Conservation (phyloP, 2,797 vertebrate genomes). For the Eulemur rubriventer region DNA sequence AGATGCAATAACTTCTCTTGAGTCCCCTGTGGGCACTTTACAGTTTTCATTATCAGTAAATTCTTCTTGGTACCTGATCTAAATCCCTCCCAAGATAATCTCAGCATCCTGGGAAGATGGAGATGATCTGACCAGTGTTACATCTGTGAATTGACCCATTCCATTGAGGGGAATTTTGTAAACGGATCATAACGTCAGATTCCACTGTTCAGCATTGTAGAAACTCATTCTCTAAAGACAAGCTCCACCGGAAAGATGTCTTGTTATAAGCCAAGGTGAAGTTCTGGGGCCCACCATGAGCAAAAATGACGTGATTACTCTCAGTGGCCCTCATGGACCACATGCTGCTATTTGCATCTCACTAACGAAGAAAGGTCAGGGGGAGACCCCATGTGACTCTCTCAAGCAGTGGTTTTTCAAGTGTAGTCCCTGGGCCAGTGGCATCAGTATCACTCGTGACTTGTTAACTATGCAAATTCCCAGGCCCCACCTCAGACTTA, state of each 20-base stretch:
- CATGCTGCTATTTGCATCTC: neutral
- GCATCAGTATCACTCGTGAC: neutral
- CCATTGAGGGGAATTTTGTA: neutral
- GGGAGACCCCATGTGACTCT: neutral
- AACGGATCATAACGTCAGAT: neutral
- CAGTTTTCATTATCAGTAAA: conserved; percentile 18
- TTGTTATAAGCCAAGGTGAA: neutral
- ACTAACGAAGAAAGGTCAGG: neutral
- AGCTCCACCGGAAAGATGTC: neutral
- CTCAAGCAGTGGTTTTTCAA: neutral
- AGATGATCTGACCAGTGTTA: neutral
- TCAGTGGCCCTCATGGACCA: neutral
- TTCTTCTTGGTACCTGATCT: conserved; percentile 33
- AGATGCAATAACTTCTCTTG: conserved; percentile 2
- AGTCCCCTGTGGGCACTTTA: neutral
- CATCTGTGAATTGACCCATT: neutral
- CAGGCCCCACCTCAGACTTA: neutral
- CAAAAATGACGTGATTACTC: neutral
- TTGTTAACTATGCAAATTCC: conserved; percentile 23
- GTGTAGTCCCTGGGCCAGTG: neutral
- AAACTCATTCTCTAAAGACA: neutral
- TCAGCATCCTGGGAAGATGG: neutral
- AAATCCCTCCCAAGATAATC: conserved; percentile 1
- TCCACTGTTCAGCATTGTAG: neutral
- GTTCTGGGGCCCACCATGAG: neutral